Evolutionary conservation across 2,113 vertebrate species (phyloP), one percentile per base, ranked within the genome.

Genomic region (Lucifuga dentata): DNA sequence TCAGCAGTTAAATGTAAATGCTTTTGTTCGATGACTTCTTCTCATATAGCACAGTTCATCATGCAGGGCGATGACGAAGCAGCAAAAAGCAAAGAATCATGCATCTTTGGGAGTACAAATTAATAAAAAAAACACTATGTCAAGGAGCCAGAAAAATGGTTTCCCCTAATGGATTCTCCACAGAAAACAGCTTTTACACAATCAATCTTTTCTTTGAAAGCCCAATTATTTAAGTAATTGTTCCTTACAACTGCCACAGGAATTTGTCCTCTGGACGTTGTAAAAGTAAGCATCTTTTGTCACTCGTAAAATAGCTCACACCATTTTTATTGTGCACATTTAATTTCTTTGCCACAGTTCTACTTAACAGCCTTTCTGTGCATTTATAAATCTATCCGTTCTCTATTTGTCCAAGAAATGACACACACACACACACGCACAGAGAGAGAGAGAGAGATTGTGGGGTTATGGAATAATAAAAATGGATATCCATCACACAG

Each of bases 191-290:
- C 92, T 93, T 92, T 93, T 91, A 92, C 84, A 90, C 91, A 91
- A 93, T 93, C 91, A 92, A 91, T 93, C 92, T 93, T 85, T 84
- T 82, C 86, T 91, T 80, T 91, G 88, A 88, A 89, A 86, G 88
- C 84, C 89, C 90, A 93, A 90, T 93, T 92, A 93, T 93, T 92
- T 91, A 92, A 92, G 91, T 93, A 92, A 93, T 92, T 92, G 92
- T 93, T 91, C 90, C 89, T 87, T 76, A 87, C 91, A 91, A 91
- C 85, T 88, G 85, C 88, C 86, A 88, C 87, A 88, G 85, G 88
- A 92, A 92, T 92, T 89, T 92, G 89, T 90, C 88, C 90, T 89
- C 88, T 88, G 88, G 81, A 92, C 73, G 84, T 84, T 74, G 86
- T 90, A 87, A 88, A 92, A 91, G 86, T 90, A 91, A 91, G 89